Conservation (phyloP, 2,888 invertebrate genomes). For the Lasioglossum pauxillum region DNA sequence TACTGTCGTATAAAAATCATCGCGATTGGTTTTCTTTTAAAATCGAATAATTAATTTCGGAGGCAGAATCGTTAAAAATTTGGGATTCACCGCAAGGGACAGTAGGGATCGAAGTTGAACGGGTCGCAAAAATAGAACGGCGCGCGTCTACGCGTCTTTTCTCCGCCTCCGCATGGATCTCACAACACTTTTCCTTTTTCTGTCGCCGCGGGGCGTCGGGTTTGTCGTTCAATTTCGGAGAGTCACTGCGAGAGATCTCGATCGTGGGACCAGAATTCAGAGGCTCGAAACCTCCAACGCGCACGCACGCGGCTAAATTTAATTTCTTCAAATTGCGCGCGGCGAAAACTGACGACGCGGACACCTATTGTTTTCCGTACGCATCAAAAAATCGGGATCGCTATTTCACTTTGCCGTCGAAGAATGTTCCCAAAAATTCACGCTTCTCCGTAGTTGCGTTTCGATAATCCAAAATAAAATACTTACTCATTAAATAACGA, state of each 20-base stretch:
- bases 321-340: not conserved
- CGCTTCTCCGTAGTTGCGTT: not conserved
- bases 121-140: slow-evolving; percentile 58
- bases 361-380: not conserved
- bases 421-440: too few relatives aligned
- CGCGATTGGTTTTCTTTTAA: not conserved
- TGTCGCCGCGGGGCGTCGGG: slow-evolving; percentile 12
- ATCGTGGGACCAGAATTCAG: slow-evolving; percentile 11
- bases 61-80: not conserved
- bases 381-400: not conserved
- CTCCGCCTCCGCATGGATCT: slow-evolving; percentile 12
- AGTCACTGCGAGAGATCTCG: slow-evolving; percentile 38
- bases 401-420: too few relatives aligned
- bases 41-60: not conserved
- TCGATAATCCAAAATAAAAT: not conserved
- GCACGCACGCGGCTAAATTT: not conserved
- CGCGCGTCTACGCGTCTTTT: not conserved
- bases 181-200: slow-evolving; percentile 38
- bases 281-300: not conserved
- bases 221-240: slow-evolving; percentile 51
- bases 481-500: not conserved
- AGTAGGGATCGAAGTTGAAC: slow-evolving; percentile 37
- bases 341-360: not conserved
- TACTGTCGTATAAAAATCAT: slow-evolving; percentile 15
- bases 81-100: slow-evolving; percentile 24